phyloP scores from a whole-genome alignment of 1,140 invertebrate species.

The Brachionus asplanchnoidis region DNA sequence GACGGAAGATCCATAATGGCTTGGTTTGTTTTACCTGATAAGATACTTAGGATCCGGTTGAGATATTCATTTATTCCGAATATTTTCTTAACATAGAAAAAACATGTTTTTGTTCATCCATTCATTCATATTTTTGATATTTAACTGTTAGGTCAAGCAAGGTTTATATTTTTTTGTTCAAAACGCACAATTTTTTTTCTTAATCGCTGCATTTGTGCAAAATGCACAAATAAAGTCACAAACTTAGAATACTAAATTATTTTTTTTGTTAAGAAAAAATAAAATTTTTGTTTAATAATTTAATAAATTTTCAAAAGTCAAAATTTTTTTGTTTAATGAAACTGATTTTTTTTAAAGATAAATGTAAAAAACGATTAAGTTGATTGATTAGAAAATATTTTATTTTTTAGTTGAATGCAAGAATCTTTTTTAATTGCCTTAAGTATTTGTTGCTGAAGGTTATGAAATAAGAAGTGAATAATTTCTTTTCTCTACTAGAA shows the following conservation, averaged over 20 bases:
- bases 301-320: no score
- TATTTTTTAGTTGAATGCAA: background rate
- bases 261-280: no score
- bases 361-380: no score
- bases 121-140: conserved; percentile 4
- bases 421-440: no score
- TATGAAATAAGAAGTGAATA: no score
- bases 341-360: no score
- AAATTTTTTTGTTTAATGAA: no score
- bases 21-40: background rate
- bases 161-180: background rate
- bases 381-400: background rate
- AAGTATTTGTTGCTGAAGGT: no score
- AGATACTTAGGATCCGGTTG: background rate
- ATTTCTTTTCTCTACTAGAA: no score
- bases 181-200: background rate
- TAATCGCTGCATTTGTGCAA: background rate
- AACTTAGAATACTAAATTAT: background rate
- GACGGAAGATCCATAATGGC: background rate
- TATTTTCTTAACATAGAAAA: background rate
- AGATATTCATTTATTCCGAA: background rate
- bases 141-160: conserved; percentile 1
- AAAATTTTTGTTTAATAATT: no score
- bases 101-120: background rate
- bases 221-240: background rate